A percentile compares a stretch with the other conserved stretches of the same genome.
These are phyloP conservation scores for Oncorhynchus kisutch DNA, from an alignment of 2,113 vertebrate species.

Conservation along the genomic window DNA sequence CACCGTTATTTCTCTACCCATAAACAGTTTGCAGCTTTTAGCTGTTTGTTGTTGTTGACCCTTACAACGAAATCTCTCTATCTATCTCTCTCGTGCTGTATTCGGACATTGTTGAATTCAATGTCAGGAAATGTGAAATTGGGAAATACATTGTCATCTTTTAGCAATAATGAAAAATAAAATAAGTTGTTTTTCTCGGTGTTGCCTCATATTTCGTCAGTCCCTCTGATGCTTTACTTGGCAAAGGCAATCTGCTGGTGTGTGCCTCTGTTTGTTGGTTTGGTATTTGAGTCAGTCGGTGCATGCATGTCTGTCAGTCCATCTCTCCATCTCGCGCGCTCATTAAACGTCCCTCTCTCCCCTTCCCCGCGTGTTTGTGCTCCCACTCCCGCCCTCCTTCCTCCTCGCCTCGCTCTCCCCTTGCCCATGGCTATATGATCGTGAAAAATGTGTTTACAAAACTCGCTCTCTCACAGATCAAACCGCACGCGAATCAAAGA, in stretches of 20 bases:
- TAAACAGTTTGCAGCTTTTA: conserved; percentile 63
- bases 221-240: conserved; percentile 58
- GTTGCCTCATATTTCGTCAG: conserved; percentile 80
- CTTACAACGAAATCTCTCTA: conserved; percentile 9
- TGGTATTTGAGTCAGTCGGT: conserved; percentile 55
- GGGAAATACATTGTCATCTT: conserved; percentile 28
- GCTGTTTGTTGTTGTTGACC: conserved; percentile 45
- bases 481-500: conserved; percentile 81
- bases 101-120: conserved; percentile 14
- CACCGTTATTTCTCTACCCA: conserved; percentile 68
- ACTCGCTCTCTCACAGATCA: conserved; percentile 82
- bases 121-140: conserved; percentile 69
- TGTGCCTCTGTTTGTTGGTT: conserved; percentile 17
- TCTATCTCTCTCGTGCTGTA: neutral
- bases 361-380: conserved; percentile 30
- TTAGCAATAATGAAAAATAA: conserved; percentile 55
- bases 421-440: conserved; percentile 83
- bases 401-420: conserved; percentile 73
- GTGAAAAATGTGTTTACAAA: conserved; percentile 86
- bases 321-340: conserved; percentile 68
- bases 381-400: conserved; percentile 55
- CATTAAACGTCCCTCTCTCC: conserved; percentile 72
- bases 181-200: conserved; percentile 56
- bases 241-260: conserved; percentile 5
- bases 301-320: conserved; percentile 64